Evolutionary conservation across 2,113 vertebrate species (phyloP), one percentile per base, ranked within the genome.

Genomic region (Engraulis encrasicolus): DNA sequence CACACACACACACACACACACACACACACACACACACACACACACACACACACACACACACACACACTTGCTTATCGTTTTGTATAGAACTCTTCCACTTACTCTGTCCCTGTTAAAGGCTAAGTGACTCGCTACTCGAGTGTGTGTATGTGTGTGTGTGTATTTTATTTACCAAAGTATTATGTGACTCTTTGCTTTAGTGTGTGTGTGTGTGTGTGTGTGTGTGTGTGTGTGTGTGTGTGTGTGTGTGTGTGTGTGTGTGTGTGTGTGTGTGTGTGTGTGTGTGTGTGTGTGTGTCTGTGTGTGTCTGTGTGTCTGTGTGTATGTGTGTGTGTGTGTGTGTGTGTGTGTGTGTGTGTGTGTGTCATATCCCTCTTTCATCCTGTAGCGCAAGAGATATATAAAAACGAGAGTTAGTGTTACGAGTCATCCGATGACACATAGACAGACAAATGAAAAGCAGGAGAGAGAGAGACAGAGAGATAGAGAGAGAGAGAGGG

Each of bases 331-430:
- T 45, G 40, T 45, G 40, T 45, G 40, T 45, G 40, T 45, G 40
- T 45, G 9, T 1, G 6, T 36, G 23, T 81, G 38, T 83, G 81
- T 77, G 81, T 85, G 82, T 78, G 48, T 82, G 50, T 61, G 80
- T 37, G 50, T 78, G 23, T 82, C 83, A 86, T 80, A 19, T 78
- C 83, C 85, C 84, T 86, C 87, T 92, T 91, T 91, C 90, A 92
- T 93, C 92, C 88, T 89, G 88, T 79, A 54, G 84, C 40, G 82
- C 79, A 80, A 81, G 79, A 82, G 81, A 82, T 81, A 48, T n/a
- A 50, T n/a, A n/a, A 71, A 34, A 71, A 71, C 17, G 61, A 37
- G 23, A 81, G n/a, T n/a, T n/a, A n/a, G n/a, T n/a, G 79, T 71
- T 49, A 20, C 40, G 19, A 77, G 78, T 85, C 82, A 52, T 80